Conservation (phyloP, 2,888 invertebrate genomes). For the Lacanobia oleracea region DNA sequence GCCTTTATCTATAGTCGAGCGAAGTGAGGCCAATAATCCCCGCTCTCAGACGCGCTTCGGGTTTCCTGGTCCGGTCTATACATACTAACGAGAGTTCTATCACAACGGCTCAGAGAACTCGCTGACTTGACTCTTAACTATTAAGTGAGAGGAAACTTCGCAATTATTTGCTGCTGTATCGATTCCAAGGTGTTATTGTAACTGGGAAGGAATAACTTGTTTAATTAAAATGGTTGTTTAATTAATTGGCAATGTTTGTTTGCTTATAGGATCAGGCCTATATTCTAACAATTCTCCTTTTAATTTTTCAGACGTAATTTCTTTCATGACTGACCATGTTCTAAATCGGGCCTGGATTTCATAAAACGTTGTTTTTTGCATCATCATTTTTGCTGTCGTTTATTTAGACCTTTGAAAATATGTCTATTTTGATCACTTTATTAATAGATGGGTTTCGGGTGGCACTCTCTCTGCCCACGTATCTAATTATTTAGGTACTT, state of each 20-base stretch:
- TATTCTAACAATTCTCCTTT: background rate
- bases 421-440: background rate
- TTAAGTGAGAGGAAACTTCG: constrained; percentile 31
- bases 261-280: no score
- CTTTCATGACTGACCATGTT: no score
- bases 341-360: background rate
- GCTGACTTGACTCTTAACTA: constrained; percentile 61
- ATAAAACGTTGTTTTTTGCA: background rate
- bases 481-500: background rate
- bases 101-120: constrained; percentile 37
- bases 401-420: background rate
- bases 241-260: background rate
- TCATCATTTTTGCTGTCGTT: background rate
- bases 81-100: constrained; percentile 64
- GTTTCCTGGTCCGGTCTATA: constrained; percentile 56
- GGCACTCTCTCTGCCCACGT: background rate
- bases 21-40: constrained; percentile 61
- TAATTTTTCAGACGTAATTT: background rate
- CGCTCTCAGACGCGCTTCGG: constrained; percentile 49
- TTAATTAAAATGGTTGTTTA: constrained; percentile 3
- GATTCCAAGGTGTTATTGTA: background rate
- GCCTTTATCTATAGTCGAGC: constrained; percentile 53
- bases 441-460: background rate
- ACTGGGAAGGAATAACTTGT: background rate
- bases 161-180: constrained; percentile 24